phyloP scores from a whole-genome alignment of 2,888 invertebrate genomes.

The Synergus laeviventris region DNA sequence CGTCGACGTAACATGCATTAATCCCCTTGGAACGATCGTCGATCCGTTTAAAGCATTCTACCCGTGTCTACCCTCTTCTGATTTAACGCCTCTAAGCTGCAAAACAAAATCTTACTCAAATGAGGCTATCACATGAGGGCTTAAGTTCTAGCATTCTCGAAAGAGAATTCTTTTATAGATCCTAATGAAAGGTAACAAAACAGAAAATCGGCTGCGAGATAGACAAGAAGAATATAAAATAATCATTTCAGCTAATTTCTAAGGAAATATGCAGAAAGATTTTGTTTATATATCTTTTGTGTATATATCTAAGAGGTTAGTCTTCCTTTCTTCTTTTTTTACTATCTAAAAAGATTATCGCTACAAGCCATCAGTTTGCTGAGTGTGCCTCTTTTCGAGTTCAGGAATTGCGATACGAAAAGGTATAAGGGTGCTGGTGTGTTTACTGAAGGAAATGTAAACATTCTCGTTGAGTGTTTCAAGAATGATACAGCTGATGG shows the following conservation, averaged over 20 bases:
- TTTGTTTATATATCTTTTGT: no score
- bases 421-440: constrained; percentile 10
- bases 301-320: not conserved
- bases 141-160: not conserved
- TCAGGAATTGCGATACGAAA: constrained; percentile 23
- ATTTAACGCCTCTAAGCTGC: not conserved
- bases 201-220: not conserved
- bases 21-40: constrained; percentile 47
- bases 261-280: no score
- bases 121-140: not conserved
- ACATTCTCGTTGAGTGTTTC: not conserved
- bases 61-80: constrained; percentile 3
- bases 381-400: constrained; percentile 18
- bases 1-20: constrained; percentile 39
- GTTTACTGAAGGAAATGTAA: constrained; percentile 39
- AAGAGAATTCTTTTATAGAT: not conserved
- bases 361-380: constrained; percentile 29
- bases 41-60: constrained; percentile 42
- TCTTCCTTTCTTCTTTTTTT: not conserved
- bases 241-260: not conserved
- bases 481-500: constrained; percentile 24
- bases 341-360: constrained; percentile 34
- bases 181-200: not conserved
- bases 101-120: constrained; percentile 18
- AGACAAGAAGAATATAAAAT: not conserved